Evolutionary conservation across 1,140 invertebrate species (phyloP).

Genomic region (Zaprionus capensis): DNA sequence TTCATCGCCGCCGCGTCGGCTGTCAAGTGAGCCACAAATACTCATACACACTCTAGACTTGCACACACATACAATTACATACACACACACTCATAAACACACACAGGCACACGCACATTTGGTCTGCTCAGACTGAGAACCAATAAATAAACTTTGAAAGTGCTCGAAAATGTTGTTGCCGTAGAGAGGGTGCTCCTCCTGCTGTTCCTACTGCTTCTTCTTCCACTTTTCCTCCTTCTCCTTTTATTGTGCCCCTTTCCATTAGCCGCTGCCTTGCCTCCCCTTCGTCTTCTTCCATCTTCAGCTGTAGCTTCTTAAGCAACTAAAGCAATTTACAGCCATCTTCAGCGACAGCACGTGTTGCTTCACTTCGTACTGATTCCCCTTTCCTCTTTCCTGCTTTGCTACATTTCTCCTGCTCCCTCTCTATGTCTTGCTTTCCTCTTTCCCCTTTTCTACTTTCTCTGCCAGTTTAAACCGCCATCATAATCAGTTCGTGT

Average conservation of each 20-base stretch:
- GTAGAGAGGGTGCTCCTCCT: background rate
- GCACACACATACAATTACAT: background rate
- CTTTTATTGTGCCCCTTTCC: background rate
- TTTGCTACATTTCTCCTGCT: too few species aligned
- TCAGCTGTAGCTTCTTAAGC: slow-evolving; percentile 4
- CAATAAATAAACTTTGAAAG: slow-evolving; percentile 80
- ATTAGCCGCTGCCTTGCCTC: too few species aligned
- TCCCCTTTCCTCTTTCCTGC: background rate
- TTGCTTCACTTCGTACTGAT: slow-evolving; percentile 14
- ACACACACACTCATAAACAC: background rate
- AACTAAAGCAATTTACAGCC: slow-evolving; percentile 50
- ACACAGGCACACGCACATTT: background rate
- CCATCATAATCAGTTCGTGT: slow-evolving; percentile 68
- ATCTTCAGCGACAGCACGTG: slow-evolving; percentile 41
- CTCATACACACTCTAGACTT: background rate
- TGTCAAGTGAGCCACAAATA: slow-evolving; percentile 46
- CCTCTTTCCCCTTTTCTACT: background rate
- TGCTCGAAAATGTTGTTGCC: slow-evolving; percentile 59
- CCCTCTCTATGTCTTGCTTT: too few species aligned
- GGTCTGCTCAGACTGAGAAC: slow-evolving; percentile 43
- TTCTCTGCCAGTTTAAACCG: slow-evolving; percentile 44
- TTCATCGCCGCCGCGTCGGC: slow-evolving; percentile 38
- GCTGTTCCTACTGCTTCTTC: background rate
- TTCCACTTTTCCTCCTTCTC: background rate
- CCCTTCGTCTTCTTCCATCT: background rate